phyloP scores from a whole-genome alignment of 2,113 vertebrate species.

The Mobula birostris region DNA sequence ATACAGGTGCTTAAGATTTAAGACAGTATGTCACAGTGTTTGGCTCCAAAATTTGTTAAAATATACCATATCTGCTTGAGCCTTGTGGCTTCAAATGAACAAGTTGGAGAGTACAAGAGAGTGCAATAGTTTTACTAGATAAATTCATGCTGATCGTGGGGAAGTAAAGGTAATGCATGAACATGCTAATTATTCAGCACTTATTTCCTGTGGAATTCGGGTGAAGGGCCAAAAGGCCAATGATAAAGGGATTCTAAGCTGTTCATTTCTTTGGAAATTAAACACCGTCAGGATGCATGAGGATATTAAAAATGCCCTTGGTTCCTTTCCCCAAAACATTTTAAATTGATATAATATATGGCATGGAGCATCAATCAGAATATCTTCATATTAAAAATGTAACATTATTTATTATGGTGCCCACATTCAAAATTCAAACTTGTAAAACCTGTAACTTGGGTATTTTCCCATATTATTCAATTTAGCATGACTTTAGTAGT shows the following conservation, averaged over 20 bases:
- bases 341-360: not conserved
- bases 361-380: not conserved
- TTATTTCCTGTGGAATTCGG: constrained; percentile 17
- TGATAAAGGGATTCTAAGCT: not conserved
- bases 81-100: too few relatives aligned
- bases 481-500: not conserved
- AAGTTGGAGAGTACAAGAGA: not conserved
- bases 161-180: not conserved
- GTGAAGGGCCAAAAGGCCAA: not conserved
- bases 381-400: not conserved
- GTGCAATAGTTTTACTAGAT: not conserved
- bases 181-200: not conserved
- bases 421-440: not conserved
- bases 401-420: not conserved
- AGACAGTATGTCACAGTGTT: too few relatives aligned
- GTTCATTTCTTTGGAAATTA: not conserved
- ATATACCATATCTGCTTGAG: too few relatives aligned
- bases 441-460: not conserved
- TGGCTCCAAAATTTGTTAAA: too few relatives aligned
- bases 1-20: too few relatives aligned
- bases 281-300: too few relatives aligned
- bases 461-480: not conserved
- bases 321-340: not conserved
- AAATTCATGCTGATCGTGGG: not conserved
- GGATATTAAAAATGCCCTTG: not conserved